Evolutionary conservation across 2,888 invertebrate species (phyloP).

Genomic region (Elaeidobius kamerunicus): DNA sequence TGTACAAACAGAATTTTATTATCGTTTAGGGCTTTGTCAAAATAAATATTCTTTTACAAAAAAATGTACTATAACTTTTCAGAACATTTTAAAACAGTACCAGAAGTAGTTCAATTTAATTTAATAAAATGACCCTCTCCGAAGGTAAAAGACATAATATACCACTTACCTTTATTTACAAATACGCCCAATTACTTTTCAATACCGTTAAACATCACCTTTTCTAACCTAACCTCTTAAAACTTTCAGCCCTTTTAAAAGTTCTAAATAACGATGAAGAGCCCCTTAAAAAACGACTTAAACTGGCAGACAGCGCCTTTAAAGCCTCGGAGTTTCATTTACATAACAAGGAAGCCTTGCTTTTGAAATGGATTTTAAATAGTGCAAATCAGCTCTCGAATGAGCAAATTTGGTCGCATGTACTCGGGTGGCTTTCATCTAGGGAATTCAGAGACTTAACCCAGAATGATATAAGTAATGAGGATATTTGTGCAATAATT

Average conservation of each 20-base stretch:
- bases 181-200: no score
- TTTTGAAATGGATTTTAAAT: slow-evolving; percentile 40
- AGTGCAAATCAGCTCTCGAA: slow-evolving; percentile 11
- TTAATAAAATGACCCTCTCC: slow-evolving; percentile 2
- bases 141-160: slow-evolving; percentile 6
- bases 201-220: no score
- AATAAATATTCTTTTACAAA: no score
- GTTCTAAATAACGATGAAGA: slow-evolving; percentile 39
- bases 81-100: neutral
- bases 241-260: slow-evolving; percentile 39
- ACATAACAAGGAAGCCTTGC: slow-evolving; percentile 37
- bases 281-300: slow-evolving; percentile 41
- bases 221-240: no score
- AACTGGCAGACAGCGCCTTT: slow-evolving; percentile 43
- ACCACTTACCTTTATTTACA: no score
- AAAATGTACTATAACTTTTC: neutral
- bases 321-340: slow-evolving; percentile 37
- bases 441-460: slow-evolving; percentile 38
- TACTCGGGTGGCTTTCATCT: slow-evolving; percentile 38
- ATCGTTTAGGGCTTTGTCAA: no score
- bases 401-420: slow-evolving; percentile 34
- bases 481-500: slow-evolving; percentile 33
- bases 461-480: slow-evolving; percentile 38
- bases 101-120: no score
- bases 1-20: no score